Conservation (phyloP, 2,113 vertebrate species). For the Muscicapa adusta region DNA sequence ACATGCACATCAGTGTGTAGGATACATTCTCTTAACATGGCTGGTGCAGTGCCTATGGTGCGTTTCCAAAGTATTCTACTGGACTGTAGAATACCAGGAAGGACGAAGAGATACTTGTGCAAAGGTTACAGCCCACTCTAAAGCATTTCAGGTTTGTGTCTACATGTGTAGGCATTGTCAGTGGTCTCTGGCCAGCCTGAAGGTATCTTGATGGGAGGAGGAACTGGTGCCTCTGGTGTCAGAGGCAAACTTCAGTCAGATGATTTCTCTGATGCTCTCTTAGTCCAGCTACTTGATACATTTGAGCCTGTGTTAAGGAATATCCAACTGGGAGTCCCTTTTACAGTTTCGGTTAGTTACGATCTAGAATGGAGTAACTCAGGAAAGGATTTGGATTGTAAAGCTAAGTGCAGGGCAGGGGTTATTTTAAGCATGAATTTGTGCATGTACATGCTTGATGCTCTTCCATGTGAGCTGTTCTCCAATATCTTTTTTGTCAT, state of each 20-base stretch:
- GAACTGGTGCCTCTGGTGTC: background rate
- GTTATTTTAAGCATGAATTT: background rate
- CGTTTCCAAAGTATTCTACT: background rate
- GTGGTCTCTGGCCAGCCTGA: background rate
- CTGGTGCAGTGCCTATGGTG: rapidly evolving
- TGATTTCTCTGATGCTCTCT: background rate
- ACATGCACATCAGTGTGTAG: rapidly evolving
- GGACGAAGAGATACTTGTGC: background rate
- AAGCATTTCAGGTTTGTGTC: background rate
- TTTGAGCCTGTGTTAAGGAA: background rate
- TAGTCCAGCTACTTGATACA: background rate
- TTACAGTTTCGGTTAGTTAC: rapidly evolving
- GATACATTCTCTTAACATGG: rapidly evolving
- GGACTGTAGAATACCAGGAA: background rate
- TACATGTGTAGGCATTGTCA: background rate
- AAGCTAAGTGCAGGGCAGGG: background rate
- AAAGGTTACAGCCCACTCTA: background rate
- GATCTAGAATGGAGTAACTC: rapidly evolving
- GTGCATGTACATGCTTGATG: background rate
- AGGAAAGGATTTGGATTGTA: background rate
- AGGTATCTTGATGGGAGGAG: background rate
- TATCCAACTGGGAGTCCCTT: background rate
- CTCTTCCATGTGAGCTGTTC: background rate
- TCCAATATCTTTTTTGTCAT: background rate
- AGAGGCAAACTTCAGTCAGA: background rate